Base-by-base conservation (phyloP, 1,140 invertebrate species). In the Triops longicaudatus region DNA sequence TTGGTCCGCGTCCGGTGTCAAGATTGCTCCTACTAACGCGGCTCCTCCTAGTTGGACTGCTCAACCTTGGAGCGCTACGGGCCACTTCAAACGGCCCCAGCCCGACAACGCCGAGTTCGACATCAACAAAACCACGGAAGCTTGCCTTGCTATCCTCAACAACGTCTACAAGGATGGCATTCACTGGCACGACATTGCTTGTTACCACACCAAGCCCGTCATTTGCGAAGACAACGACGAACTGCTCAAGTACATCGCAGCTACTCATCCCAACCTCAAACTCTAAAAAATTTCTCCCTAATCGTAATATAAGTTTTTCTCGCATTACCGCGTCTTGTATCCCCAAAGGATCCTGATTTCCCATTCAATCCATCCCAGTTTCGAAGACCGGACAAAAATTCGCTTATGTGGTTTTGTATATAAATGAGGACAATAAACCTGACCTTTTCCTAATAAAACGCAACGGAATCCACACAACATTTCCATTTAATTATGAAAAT, bases 111-210 rank as follows among this genome's bases (percentile, higher is more conserved):
- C 94, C 1, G 93, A 95, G 83, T 95, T 92, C 84, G 92, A 94
- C 80, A 95, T 96, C 84, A 96, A 95, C 85, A 88, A 91, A 73
- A 95, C 93, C 42, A 89, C 88, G 75, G 94, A 96, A 82, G 93
- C 93, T 42, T 96, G 93, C 81, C 81, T 95, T 78, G 92, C 91
- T 12, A 88, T 95, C 71, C 79, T 83, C 27, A 96, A 96, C 87
- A 95, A 95, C 83, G 93, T 95, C 0, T 95, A 95, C 87, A 92
- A 92, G 79, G 93, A 96, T 83, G 93, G 93, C 74, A 93, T 95
- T 81, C 91, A 91, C 74, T 95, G 93, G 93, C 94, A 95, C 85
- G 94, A 96, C 83, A 93, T 95, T 44, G 94, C 93, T 78, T 96
- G 93, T 84, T 95, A 95, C 84, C 94, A 95, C 83, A 92, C 93